phyloP scores from a whole-genome alignment of 2,888 invertebrate genomes.

The Scaptomyza tumidula region DNA sequence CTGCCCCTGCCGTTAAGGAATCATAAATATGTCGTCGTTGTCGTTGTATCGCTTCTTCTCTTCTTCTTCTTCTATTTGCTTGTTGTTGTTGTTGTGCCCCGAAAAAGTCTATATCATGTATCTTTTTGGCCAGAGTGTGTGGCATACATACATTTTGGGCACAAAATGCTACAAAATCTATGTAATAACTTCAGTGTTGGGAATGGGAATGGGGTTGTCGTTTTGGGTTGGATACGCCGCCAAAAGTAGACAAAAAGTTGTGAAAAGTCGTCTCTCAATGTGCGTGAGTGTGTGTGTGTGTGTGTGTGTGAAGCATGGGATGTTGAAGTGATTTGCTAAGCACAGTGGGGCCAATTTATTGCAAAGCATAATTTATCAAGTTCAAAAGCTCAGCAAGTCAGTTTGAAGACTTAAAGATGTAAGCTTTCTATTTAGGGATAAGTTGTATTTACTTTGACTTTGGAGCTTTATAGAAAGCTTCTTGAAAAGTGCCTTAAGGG shows the following conservation, averaged over 20 bases:
- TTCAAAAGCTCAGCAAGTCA: background rate
- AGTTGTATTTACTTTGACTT: too few species aligned
- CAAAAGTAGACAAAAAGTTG: conserved; percentile 55
- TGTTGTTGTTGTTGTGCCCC: conserved; percentile 3
- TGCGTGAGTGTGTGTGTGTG: conserved; percentile 2
- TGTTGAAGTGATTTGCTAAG: conserved; percentile 31
- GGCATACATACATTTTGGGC: conserved; percentile 65
- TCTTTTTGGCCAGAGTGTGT: conserved; percentile 34
- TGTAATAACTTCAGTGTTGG: conserved; percentile 62
- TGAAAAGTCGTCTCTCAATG: conserved; percentile 16
- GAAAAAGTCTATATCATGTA: conserved; percentile 65
- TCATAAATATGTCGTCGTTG: conserved; percentile 76
- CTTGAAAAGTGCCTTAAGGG: background rate
- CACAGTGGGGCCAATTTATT: conserved; percentile 32
- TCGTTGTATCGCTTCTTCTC: conserved; percentile 6
- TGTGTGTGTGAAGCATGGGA: conserved; percentile 5
- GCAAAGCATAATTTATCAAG: too few species aligned
- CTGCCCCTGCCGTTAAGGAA: conserved; percentile 38
- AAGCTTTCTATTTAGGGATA: too few species aligned
- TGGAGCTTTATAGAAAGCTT: background rate
- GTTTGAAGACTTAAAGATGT: background rate
- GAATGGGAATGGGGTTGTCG: conserved; percentile 25
- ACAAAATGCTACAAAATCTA: conserved; percentile 78
- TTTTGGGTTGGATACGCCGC: conserved; percentile 17
- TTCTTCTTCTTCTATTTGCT: background rate